Evolutionary conservation across 2,797 vertebrate species (phyloP).

Genomic region (Vireo griseus): DNA sequence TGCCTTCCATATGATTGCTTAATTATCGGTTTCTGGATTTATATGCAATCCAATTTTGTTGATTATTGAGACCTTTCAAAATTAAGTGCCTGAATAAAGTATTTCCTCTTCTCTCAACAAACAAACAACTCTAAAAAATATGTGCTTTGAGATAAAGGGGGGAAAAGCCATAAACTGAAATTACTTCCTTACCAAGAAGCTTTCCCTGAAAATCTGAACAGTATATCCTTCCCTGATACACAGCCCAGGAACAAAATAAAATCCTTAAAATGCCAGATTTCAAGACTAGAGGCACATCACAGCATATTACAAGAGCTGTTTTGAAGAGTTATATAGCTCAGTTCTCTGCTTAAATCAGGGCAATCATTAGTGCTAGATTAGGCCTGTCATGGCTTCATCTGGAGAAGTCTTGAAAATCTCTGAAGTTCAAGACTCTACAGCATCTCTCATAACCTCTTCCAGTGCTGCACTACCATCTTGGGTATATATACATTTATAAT

Average conservation of each 20-base stretch:
- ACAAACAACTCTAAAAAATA: not conserved
- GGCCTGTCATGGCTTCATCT: not conserved
- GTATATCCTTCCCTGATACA: not conserved
- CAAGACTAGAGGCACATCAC: not conserved
- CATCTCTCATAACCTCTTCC: not conserved
- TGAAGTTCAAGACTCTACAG: not conserved
- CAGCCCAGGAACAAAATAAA: not conserved
- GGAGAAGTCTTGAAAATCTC: not conserved
- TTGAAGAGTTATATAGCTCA: not conserved
- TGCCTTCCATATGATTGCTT: not conserved
- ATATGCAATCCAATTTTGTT: not conserved
- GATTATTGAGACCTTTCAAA: not conserved
- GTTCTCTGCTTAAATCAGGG: not conserved
- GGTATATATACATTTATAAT: not conserved
- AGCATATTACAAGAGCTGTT: not conserved
- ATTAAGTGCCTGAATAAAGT: not conserved
- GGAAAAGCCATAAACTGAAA: not conserved
- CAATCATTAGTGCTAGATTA: not conserved
- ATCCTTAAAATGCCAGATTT: not conserved
- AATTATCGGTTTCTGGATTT: not conserved
- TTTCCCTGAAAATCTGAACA: not conserved
- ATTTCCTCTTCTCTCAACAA: not conserved
- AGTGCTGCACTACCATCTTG: not conserved
- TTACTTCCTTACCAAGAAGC: not conserved
- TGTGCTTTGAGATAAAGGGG: not conserved